These are phyloP conservation scores for Clavelina lepadiformis DNA, from an alignment of 23 tunicate genomes.

Conservation along the genomic window DNA sequence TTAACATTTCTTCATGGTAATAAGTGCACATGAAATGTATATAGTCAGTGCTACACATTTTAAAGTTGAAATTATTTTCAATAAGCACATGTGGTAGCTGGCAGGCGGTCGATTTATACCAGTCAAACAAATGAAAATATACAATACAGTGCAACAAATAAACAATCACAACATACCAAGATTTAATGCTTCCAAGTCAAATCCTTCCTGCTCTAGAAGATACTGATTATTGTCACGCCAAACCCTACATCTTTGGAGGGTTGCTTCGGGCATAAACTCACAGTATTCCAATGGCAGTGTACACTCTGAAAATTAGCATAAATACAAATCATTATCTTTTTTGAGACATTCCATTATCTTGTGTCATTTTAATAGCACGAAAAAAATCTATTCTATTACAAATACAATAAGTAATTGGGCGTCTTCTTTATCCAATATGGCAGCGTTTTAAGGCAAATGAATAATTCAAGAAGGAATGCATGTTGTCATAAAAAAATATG, in stretches of 20 bases:
- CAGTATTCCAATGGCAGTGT: conserved; percentile 91
- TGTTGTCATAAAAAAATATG: no score
- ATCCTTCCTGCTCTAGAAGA: conserved; percentile 67
- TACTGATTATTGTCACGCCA: conserved; percentile 90
- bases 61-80: not conserved
- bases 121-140: no score
- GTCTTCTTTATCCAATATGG: no score
- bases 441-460: no score
- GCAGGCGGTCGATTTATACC: no score
- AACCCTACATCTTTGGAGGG: conserved; percentile 51
- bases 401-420: no score
- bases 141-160: not conserved
- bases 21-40: no score
- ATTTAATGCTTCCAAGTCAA: conserved; percentile 42
- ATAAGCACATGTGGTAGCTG: not conserved
- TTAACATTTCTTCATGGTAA: no score
- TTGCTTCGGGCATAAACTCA: conserved; percentile 94
- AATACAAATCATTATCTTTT: not conserved
- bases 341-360: conserved; percentile 1
- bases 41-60: not conserved
- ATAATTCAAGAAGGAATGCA: no score
- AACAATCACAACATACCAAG: conserved; percentile 26
- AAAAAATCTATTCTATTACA: no score
- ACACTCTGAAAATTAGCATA: conserved; percentile 58
- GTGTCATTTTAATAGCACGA: not conserved